phyloP scores from a whole-genome alignment of 2,888 invertebrate genomes.

The Rhagonycha fulva region DNA sequence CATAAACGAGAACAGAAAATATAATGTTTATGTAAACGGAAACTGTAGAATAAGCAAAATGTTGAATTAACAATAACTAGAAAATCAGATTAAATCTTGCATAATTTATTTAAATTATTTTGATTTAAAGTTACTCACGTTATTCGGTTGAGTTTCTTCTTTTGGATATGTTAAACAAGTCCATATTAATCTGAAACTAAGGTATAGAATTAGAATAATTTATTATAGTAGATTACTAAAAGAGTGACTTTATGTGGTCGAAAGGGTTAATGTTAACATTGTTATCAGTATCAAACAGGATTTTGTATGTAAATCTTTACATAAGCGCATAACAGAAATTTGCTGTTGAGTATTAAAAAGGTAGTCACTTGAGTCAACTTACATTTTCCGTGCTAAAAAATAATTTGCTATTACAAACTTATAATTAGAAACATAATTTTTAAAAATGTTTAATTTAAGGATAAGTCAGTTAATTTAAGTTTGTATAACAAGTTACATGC shows the following conservation, averaged over 20 bases:
- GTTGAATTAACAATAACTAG: neutral
- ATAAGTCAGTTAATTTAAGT: neutral
- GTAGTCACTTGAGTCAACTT: neutral
- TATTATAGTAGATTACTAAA: conserved; percentile 19
- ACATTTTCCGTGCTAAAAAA: neutral
- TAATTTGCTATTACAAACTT: neutral
- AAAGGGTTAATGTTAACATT: conserved; percentile 35
- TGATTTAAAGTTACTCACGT: neutral
- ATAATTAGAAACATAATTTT: neutral
- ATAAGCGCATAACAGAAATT: conserved; percentile 26
- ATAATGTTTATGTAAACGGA: conserved; percentile 26
- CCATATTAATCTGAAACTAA: conserved; percentile 18
- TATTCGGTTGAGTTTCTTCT: neutral
- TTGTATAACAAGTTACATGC: neutral
- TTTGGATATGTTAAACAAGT: neutral
- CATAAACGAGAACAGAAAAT: conserved; percentile 32
- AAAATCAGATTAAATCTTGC: neutral
- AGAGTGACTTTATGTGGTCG: conserved; percentile 31
- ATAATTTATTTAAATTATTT: neutral
- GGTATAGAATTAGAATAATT: conserved; percentile 6
- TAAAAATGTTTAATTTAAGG: neutral
- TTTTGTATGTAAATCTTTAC: conserved; percentile 27
- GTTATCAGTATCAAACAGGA: conserved; percentile 28
- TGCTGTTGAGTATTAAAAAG: neutral
- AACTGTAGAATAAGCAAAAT: conserved; percentile 21